phyloP scores from a whole-genome alignment of 2,888 invertebrate genomes.

The Villa cingulata region DNA sequence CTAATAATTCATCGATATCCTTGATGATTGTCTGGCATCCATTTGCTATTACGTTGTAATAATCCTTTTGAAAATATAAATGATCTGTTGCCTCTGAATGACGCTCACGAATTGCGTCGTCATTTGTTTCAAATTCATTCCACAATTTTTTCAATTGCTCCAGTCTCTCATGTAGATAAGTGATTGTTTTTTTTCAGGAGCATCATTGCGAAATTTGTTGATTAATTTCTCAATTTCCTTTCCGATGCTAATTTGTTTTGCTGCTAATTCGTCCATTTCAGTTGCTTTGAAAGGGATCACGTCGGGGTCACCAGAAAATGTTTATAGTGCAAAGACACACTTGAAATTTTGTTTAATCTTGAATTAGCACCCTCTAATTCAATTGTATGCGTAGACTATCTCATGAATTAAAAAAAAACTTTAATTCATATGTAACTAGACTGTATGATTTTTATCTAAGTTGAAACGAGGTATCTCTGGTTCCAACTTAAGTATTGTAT shows the following conservation, averaged over 20 bases:
- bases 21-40: neutral
- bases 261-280: too few relatives aligned
- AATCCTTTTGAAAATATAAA: neutral
- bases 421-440: too few relatives aligned
- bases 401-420: too few relatives aligned
- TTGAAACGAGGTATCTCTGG: too few relatives aligned
- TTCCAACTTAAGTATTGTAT: too few relatives aligned
- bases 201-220: neutral
- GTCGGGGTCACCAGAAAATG: too few relatives aligned
- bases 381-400: too few relatives aligned
- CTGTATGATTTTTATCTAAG: too few relatives aligned
- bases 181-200: neutral
- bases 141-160: neutral
- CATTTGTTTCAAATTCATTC: neutral
- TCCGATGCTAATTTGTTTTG: neutral
- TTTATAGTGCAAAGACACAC: too few relatives aligned
- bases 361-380: too few relatives aligned
- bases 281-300: too few relatives aligned
- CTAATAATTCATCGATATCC: neutral
- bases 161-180: neutral
- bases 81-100: neutral
- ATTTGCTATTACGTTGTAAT: neutral
- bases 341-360: too few relatives aligned
- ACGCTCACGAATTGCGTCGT: neutral
- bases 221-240: neutral